Conservation (phyloP, 2,888 invertebrate species). For the Adineta ricciae region DNA sequence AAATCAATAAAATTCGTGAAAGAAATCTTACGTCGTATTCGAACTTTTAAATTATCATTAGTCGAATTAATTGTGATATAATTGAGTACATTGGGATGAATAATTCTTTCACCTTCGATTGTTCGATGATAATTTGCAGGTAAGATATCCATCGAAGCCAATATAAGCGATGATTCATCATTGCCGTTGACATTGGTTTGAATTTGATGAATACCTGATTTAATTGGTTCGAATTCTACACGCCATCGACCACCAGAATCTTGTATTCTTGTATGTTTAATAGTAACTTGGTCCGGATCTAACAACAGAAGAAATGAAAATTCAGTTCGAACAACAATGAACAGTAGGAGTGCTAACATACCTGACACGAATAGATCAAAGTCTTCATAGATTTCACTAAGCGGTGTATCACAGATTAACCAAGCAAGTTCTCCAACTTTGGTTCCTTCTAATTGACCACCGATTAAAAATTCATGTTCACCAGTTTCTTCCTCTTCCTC, state of each 20-base stretch:
- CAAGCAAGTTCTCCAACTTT: constrained; percentile 30
- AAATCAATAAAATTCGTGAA: no score
- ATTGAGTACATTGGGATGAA: not conserved
- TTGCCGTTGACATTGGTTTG: not conserved
- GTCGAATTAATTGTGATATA: not conserved
- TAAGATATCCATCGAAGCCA: constrained; percentile 11
- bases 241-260: constrained; percentile 29
- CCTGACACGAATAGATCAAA: constrained; percentile 22
- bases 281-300: constrained; percentile 23
- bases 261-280: constrained; percentile 31
- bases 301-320: not conserved
- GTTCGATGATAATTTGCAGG: not conserved
- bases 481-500: not conserved
- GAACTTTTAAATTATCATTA: not conserved
- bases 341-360: no score
- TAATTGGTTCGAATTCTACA: constrained; percentile 29
- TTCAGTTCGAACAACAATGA: no score
- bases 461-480: constrained; percentile 20
- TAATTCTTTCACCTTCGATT: constrained; percentile 15
- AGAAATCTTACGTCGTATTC: not conserved
- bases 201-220: constrained; percentile 24
- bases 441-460: constrained; percentile 26
- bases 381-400: constrained; percentile 22
- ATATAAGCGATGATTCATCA: not conserved
- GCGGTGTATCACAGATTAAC: constrained; percentile 9